Conservation (phyloP, 1,140 invertebrate genomes). For the Phymorhynchus buccinoides region DNA sequence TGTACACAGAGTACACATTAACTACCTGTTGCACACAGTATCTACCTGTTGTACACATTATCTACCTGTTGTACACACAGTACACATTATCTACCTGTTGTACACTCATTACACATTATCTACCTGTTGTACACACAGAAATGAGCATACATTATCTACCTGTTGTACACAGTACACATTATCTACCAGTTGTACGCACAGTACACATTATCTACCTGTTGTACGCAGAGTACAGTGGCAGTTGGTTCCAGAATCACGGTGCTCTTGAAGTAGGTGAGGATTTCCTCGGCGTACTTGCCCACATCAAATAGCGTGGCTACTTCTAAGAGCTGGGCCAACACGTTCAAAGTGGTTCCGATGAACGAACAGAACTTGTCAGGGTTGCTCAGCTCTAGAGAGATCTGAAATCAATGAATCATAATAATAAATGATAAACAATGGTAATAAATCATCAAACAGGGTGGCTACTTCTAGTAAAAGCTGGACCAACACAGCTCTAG, state of each 20-base stretch:
- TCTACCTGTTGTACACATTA: too few species aligned
- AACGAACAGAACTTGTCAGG: slow-evolving; percentile 84
- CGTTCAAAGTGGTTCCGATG: slow-evolving; percentile 79
- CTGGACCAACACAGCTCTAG: too few species aligned
- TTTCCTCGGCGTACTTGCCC: slow-evolving; percentile 84
- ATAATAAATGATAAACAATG: background rate
- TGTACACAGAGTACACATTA: too few species aligned
- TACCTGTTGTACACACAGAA: too few species aligned
- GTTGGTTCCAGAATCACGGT: slow-evolving; percentile 83
- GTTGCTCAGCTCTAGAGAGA: slow-evolving; percentile 81
- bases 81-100: too few species aligned
- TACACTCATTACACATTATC: too few species aligned
- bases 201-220: slow-evolving; percentile 81
- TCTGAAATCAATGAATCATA: slow-evolving; percentile 73
- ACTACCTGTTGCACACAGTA: too few species aligned
- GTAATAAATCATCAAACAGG: background rate
- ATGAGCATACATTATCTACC: too few species aligned
- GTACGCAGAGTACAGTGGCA: slow-evolving; percentile 83
- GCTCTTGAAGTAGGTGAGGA: slow-evolving; percentile 83
- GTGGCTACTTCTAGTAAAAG: too few species aligned
- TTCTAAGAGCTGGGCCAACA: slow-evolving; percentile 85
- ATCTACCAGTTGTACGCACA: too few species aligned
- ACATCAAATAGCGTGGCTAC: slow-evolving; percentile 83
- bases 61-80: too few species aligned
- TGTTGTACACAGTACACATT: too few species aligned